A percentile compares a stretch with the other conserved stretches of the same genome.
phyloP scores from a whole-genome alignment of 1,140 invertebrate genomes.

The Panulirus ornatus region DNA sequence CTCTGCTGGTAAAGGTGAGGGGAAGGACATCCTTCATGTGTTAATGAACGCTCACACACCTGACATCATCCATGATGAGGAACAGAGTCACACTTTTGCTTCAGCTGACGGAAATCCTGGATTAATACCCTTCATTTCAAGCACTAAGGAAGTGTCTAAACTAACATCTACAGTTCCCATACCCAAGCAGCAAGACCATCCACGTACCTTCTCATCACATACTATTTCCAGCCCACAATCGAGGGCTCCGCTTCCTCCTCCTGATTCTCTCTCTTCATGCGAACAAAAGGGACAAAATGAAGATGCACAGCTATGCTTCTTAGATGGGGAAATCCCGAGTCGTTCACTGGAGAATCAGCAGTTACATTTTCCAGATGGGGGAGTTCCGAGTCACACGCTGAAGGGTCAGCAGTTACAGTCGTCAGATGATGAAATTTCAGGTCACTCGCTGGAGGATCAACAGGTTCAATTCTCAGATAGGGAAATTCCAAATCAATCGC shows the following conservation, averaged over 20 bases:
- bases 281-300: neutral
- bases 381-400: neutral
- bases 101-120: neutral
- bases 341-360: neutral
- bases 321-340: neutral
- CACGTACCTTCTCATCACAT: neutral
- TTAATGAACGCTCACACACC: neutral
- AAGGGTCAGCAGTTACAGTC: neutral
- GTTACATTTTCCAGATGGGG: neutral
- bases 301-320: neutral
- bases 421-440: neutral
- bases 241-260: neutral
- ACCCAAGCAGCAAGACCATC: neutral
- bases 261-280: neutral
- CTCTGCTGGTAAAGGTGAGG: neutral
- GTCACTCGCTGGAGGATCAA: neutral
- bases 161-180: neutral
- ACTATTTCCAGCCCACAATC: neutral
- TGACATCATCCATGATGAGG: neutral
- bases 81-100: neutral
- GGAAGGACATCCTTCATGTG: neutral
- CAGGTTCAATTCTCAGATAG: neutral
- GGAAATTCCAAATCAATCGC: neutral
- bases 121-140: neutral
- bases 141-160: neutral